Conservation (phyloP, 2,888 invertebrate species). For the Archips xylosteana region DNA sequence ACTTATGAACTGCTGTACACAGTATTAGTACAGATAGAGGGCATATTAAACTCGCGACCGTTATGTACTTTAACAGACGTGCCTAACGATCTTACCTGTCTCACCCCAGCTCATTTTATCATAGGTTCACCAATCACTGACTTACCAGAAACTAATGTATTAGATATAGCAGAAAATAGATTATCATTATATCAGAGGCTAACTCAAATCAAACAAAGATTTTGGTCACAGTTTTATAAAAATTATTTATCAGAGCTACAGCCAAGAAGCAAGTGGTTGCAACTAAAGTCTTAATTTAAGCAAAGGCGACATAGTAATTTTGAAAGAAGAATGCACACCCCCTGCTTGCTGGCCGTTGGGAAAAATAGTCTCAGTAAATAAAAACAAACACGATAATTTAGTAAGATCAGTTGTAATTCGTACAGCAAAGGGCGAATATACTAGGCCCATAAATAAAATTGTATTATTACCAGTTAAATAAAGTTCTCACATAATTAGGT, state of each 20-base stretch:
- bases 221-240: conserved; percentile 35
- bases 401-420: too few relatives aligned
- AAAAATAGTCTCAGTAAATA: too few relatives aligned
- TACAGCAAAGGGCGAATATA: too few relatives aligned
- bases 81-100: not conserved
- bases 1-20: not conserved
- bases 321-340: too few relatives aligned
- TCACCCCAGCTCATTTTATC: not conserved
- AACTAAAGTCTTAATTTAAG: conserved; percentile 19
- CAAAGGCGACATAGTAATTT: too few relatives aligned
- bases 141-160: not conserved
- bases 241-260: conserved; percentile 30
- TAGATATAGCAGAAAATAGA: not conserved
- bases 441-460: too few relatives aligned
- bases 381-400: too few relatives aligned
- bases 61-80: not conserved
- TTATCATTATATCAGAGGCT: conserved; percentile 21
- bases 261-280: conserved; percentile 23
- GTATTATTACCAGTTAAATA: too few relatives aligned
- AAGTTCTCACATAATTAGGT: too few relatives aligned
- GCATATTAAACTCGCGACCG: not conserved
- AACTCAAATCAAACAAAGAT: conserved; percentile 25
- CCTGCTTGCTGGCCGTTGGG: too few relatives aligned
- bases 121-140: not conserved
- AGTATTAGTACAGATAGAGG: not conserved